Conservation (phyloP, 2,888 invertebrate genomes). For the Chloroclysta siterata region DNA sequence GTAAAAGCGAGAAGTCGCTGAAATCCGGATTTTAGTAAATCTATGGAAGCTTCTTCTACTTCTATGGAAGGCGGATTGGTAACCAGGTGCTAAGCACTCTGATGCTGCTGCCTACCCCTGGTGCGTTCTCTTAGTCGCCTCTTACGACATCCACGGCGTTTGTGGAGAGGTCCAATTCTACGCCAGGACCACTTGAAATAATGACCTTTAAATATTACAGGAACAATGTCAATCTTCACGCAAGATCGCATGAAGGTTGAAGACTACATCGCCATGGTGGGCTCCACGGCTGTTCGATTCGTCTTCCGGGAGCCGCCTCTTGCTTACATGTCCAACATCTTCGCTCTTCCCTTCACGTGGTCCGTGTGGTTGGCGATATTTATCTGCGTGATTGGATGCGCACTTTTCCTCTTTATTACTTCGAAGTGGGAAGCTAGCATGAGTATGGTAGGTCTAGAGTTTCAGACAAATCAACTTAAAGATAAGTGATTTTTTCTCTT, state of each 20-base stretch:
- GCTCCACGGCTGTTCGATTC: constrained; percentile 82
- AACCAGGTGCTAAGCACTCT: too few relatives aligned
- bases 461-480: neutral
- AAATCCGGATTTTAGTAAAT: too few relatives aligned
- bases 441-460: constrained; percentile 61
- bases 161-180: too few relatives aligned
- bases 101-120: too few relatives aligned
- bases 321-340: constrained; percentile 87
- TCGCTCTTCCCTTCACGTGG: constrained; percentile 86
- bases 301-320: constrained; percentile 88
- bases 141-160: too few relatives aligned
- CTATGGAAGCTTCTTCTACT: too few relatives aligned
- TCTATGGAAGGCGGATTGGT: too few relatives aligned
- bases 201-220: constrained; percentile 44
- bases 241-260: constrained; percentile 71
- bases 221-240: constrained; percentile 73
- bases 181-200: too few relatives aligned
- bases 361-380: constrained; percentile 86
- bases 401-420: constrained; percentile 74
- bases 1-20: too few relatives aligned
- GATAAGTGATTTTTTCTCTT: too few relatives aligned
- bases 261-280: constrained; percentile 84
- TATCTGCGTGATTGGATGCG: constrained; percentile 76
- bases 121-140: too few relatives aligned
- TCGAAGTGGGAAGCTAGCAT: constrained; percentile 78